Evolutionary conservation across 1,140 invertebrate genomes (phyloP).

Genomic region (Nasonia longicornis): DNA sequence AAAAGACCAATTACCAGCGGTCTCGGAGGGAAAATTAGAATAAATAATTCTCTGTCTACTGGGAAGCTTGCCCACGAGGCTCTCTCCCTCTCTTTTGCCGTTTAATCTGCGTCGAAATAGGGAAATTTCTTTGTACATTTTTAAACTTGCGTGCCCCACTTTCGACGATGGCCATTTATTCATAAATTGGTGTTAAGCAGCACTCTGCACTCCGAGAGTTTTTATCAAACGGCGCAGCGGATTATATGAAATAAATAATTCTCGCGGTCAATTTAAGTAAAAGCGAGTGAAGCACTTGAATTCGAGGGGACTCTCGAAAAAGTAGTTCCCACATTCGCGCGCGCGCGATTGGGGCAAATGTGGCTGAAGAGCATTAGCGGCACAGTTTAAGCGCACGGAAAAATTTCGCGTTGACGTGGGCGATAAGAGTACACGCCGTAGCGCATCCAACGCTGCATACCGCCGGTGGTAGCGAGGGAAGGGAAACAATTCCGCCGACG

Average conservation of each 20-base stretch:
- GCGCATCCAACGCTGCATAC: not conserved
- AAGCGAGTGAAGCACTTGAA: too few relatives aligned
- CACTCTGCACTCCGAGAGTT: not conserved
- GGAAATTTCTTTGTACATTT: not conserved
- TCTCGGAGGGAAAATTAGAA: slow-evolving; percentile 1
- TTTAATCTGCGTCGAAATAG: slow-evolving; percentile 3
- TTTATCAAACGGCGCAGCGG: not conserved
- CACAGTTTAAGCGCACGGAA: not conserved
- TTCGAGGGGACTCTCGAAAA: not conserved
- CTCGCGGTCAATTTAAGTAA: too few relatives aligned
- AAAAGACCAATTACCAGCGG: slow-evolving; percentile 20
- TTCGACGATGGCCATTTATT: not conserved
- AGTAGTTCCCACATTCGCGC: slow-evolving; percentile 14
- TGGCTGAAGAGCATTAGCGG: not conserved
- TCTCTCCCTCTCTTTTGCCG: not conserved
- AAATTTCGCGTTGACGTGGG: slow-evolving; percentile 21
- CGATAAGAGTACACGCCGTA: not conserved
- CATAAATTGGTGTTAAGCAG: not conserved
- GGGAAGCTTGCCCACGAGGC: not conserved
- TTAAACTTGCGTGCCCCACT: not conserved
- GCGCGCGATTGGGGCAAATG: not conserved
- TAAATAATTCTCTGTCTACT: slow-evolving; percentile 24
- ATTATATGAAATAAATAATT: too few relatives aligned
- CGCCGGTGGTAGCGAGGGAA: not conserved
- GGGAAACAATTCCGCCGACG: slow-evolving; percentile 18